Base-by-base conservation (phyloP, 2,888 invertebrate species). In the Agonopterix heracliana region DNA sequence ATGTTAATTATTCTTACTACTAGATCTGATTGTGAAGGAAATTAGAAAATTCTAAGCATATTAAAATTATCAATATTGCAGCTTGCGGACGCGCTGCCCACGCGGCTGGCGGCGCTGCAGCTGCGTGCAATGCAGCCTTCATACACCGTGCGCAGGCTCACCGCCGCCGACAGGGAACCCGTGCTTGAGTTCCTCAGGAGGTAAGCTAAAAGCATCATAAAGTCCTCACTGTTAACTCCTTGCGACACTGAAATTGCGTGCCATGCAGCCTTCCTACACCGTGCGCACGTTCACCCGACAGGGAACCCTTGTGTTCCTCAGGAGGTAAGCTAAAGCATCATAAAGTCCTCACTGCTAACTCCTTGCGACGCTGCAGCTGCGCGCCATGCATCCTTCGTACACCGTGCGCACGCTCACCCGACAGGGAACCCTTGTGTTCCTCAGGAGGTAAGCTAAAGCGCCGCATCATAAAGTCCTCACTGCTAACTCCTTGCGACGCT, bases 401-500 rank as follows among this genome's bases (percentile, higher is more conserved):
- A 71, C 70, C 45, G 63, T 86, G 50, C 67, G 76, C 50, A 64
- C 62, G 13, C 61, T 88, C 54, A 73, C 70, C 68, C 8, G 82
- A 87, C 51, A 80, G 71, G 46, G 80, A 81, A 8, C 78, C 5
- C 61, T 86, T 35, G 71, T 78, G 7, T 85, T 84, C 57, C 73
- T 86, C 0, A 70, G 77, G 54, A 74, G 74, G 87, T 85, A 68
- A 63, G n/a, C n/a, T n/a, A n/a, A n/a, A n/a, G n/a, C n/a, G n/a
- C n/a, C n/a, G n/a, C n/a, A n/a, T n/a, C n/a, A n/a, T n/a, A n/a
- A n/a, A n/a, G n/a, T n/a, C n/a, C n/a, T n/a, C 56, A 34, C n/a
- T n/a, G n/a, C n/a, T n/a, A n/a, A n/a, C n/a, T n/a, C n/a, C n/a
- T n/a, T n/a, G n/a, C 84, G 13, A 81, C 82, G 61, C 69, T 86